Evolutionary conservation across 1,140 invertebrate species (phyloP).

Genomic region (Battus philenor): DNA sequence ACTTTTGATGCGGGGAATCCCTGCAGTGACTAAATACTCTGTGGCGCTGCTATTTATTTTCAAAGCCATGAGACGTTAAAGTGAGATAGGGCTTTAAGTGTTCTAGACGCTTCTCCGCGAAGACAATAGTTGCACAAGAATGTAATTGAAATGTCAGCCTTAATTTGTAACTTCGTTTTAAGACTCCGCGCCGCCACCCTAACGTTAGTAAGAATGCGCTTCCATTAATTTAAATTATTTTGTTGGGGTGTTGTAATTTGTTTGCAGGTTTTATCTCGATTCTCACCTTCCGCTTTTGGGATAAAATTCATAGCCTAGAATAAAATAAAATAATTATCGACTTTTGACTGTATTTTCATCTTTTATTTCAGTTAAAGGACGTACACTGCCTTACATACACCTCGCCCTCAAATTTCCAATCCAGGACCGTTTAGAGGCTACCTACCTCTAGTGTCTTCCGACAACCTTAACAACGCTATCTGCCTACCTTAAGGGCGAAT

Average conservation of each 20-base stretch:
- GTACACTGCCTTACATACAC: too few relatives aligned
- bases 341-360: too few relatives aligned
- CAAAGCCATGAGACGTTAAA: conserved; percentile 17
- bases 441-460: too few relatives aligned
- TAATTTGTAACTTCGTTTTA: conserved; percentile 67
- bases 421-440: too few relatives aligned
- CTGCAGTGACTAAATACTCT: conserved; percentile 13
- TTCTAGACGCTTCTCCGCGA: conserved; percentile 22
- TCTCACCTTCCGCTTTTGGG: conserved; percentile 26
- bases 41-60: conserved; percentile 15
- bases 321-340: too few relatives aligned
- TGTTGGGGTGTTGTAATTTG: conserved; percentile 46
- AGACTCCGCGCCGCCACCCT: conserved; percentile 32
- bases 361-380: too few relatives aligned
- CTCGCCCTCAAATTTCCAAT: too few relatives aligned
- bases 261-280: conserved; percentile 46
- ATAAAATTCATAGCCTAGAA: not conserved
- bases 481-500: too few relatives aligned
- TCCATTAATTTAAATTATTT: conserved; percentile 67
- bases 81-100: conserved; percentile 17
- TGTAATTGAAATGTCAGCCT: conserved; percentile 72
- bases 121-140: conserved; percentile 68
- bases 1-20: conserved; percentile 9
- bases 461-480: too few relatives aligned
- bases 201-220: conserved; percentile 52